Percentiles rank a stretch among this genome's conserved stretches.
phyloP scores from a whole-genome alignment of 2,797 vertebrate genomes.

The Rhodeus uyekii region DNA sequence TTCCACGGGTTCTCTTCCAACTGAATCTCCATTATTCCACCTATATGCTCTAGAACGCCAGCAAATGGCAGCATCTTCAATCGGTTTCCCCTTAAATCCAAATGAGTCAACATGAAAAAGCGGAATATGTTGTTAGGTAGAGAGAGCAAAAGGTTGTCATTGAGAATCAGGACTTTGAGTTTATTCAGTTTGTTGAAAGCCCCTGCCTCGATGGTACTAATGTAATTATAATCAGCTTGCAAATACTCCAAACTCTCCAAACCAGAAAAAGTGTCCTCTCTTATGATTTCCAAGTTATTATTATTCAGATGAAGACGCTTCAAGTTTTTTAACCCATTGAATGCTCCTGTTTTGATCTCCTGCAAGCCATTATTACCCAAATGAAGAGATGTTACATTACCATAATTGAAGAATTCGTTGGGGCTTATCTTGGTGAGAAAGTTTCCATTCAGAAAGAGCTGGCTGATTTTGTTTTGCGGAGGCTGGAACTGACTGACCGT shows the following conservation, averaged over 20 bases:
- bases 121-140: slow-evolving; percentile 97
- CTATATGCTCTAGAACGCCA: slow-evolving; percentile 95
- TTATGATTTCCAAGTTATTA: slow-evolving; percentile 93
- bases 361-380: slow-evolving; percentile 96
- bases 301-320: slow-evolving; percentile 97
- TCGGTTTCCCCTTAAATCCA: slow-evolving; percentile 95
- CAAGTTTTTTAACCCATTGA: slow-evolving; percentile 89
- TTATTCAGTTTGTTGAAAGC: slow-evolving; percentile 96
- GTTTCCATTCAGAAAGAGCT: slow-evolving; percentile 96
- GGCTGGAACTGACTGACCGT: slow-evolving; percentile 88
- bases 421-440: slow-evolving; percentile 88
- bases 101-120: slow-evolving; percentile 94
- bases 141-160: slow-evolving; percentile 94
- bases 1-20: slow-evolving; percentile 99
- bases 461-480: slow-evolving; percentile 91
- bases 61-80: slow-evolving; percentile 95
- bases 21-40: slow-evolving; percentile 98
- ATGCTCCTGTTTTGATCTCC: slow-evolving; percentile 90
- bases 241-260: slow-evolving; percentile 96
- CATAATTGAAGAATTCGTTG: slow-evolving; percentile 95
- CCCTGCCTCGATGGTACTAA: slow-evolving; percentile 90
- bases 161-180: slow-evolving; percentile 96
- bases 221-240: slow-evolving; percentile 98
- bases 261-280: slow-evolving; percentile 92
- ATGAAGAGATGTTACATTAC: slow-evolving; percentile 94